Base-by-base conservation (phyloP, 2,888 invertebrate species). In the Synanthedon andrenaeformis region DNA sequence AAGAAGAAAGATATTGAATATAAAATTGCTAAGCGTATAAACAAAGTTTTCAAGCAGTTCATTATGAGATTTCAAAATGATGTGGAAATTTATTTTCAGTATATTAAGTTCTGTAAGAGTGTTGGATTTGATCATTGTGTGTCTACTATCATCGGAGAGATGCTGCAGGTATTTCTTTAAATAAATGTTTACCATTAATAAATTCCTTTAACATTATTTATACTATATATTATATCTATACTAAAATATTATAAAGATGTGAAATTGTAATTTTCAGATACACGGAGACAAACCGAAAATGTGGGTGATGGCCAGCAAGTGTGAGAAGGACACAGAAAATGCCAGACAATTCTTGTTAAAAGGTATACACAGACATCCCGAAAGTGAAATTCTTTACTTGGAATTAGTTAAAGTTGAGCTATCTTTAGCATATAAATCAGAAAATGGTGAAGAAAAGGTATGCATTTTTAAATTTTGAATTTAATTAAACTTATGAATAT, bases 251-350 rank as follows among this genome's bases (percentile, higher is more conserved):
- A 28, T 28, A 8, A 23, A 28, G 10, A 35, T 8, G 35, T 35
- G 10, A 35, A 35, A 35, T 35, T 35, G 35, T 35, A 35, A 10
- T 45, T 45, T 45, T 45, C 45, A 93, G 90, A 87, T 92, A 6
- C 94, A 95, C 71, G 90, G 92, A 12, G 91, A 93, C 52, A 92
- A 92, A 62, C 91, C 92, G 11, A 90, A 92, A 61, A 85, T 93
- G 57, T 97, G 96, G 95, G 90, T 92, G 55, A 80, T 92, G 60
- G 95, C 96, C 0, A 94, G 94, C 10, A 90, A 90, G 62, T 95
- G 92, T 91, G 94, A 95, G 74, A 84, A 90, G 41, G 92, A 93
- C 60, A 70, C 91, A 11, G 90, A 92, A 19, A 91, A 89, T 62
- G 94, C 95, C 1, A 89, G 93, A 59, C 89, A 88, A 57, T 90